Percentiles rank a stretch among this genome's conserved stretches.
Evolutionary conservation across 2,797 vertebrate species (phyloP).

Genomic region (Arremon brunneinucha): DNA sequence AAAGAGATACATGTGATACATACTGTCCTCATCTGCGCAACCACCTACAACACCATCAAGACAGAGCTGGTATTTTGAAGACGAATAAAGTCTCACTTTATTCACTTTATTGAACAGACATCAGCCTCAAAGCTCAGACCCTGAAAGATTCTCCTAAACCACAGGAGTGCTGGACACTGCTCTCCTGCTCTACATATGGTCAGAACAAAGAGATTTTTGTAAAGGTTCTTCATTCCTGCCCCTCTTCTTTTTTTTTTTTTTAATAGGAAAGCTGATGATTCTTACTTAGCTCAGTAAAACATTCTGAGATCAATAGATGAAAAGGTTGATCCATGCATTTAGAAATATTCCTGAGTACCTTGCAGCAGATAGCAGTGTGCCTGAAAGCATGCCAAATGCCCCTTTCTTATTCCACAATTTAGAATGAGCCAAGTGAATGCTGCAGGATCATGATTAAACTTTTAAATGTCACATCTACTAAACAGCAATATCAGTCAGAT

Average conservation of each 20-base stretch:
- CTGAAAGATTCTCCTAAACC: background rate
- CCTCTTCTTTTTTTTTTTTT: background rate
- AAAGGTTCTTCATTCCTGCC: background rate
- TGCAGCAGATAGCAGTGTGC: conserved; percentile 6
- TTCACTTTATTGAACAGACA: background rate
- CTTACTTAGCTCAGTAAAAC: conserved; percentile 31
- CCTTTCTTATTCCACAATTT: conserved; percentile 31
- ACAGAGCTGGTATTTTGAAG: background rate
- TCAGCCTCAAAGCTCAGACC: background rate
- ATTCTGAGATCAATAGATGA: conserved; percentile 30
- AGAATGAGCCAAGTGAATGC: background rate
- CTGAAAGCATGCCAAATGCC: conserved; percentile 33
- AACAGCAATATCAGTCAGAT: conserved; percentile 48
- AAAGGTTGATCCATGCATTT: conserved; percentile 32
- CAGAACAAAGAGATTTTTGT: background rate
- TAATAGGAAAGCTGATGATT: background rate
- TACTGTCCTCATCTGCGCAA: background rate
- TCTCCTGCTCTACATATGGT: background rate
- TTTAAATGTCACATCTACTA: conserved; percentile 56
- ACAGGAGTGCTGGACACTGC: background rate
- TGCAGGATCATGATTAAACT: conserved; percentile 55
- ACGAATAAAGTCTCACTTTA: background rate
- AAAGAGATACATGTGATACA: background rate
- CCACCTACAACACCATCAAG: background rate
- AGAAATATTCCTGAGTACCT: conserved; percentile 12